Evolutionary conservation across 2,888 invertebrate species (phyloP).

Genomic region (Lamproptera curius): DNA sequence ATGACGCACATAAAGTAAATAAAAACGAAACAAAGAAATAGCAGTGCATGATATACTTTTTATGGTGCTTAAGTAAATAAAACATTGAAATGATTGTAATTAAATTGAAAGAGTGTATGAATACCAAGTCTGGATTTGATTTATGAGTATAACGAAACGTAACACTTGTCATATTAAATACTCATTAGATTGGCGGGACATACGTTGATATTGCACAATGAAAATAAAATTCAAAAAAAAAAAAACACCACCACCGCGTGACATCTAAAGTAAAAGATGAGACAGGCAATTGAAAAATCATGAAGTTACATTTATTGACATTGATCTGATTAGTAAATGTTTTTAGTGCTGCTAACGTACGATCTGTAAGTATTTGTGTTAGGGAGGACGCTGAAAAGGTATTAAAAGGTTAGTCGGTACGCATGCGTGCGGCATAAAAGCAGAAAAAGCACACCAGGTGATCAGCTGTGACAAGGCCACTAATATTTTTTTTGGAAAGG

Average conservation of each 20-base stretch:
- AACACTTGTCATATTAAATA: too few relatives aligned
- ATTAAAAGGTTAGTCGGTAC: slow-evolving; percentile 70
- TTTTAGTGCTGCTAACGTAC: slow-evolving; percentile 36
- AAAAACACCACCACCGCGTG: slow-evolving; percentile 37
- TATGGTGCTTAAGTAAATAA: neutral
- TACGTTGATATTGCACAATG: too few relatives aligned
- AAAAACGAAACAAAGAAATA: neutral
- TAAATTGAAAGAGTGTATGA: too few relatives aligned
- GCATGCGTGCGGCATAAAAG: slow-evolving; percentile 72
- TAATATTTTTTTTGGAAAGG: slow-evolving; percentile 31
- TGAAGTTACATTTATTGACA: neutral
- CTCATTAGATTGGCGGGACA: too few relatives aligned
- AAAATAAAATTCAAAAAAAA: too few relatives aligned
- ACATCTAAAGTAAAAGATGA: slow-evolving; percentile 44
- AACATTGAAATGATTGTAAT: too few relatives aligned
- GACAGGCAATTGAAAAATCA: slow-evolving; percentile 40
- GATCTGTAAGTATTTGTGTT: slow-evolving; percentile 53
- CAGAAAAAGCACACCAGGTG: slow-evolving; percentile 60
- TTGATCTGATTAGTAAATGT: slow-evolving; percentile 20
- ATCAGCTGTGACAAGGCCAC: slow-evolving; percentile 61
- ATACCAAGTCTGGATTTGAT: too few relatives aligned
- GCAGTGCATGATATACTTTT: neutral
- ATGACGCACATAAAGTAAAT: neutral
- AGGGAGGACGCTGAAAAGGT: slow-evolving; percentile 72
- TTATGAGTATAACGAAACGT: too few relatives aligned